Conservation (phyloP, 2,888 invertebrate species). For the Salpingus planirostris region DNA sequence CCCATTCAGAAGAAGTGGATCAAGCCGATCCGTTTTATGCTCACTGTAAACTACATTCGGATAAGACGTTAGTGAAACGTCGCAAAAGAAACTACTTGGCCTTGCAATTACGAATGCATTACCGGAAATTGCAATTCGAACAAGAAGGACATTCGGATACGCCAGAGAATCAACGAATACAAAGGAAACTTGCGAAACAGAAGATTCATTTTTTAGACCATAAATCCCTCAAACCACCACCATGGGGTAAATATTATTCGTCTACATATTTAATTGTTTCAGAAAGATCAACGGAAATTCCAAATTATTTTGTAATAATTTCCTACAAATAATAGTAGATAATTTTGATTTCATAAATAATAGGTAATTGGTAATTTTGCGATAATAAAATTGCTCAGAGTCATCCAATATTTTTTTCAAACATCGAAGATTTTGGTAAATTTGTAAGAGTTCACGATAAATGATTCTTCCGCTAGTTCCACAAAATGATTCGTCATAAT, state of each 20-base stretch:
- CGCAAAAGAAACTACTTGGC: constrained; percentile 80
- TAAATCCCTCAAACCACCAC: constrained; percentile 63
- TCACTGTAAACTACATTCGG: constrained; percentile 91
- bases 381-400: no score
- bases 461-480: no score
- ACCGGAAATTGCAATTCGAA: constrained; percentile 51
- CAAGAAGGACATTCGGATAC: constrained; percentile 54
- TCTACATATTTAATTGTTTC: no score
- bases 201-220: constrained; percentile 71
- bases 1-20: constrained; percentile 80
- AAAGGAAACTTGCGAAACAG: constrained; percentile 75
- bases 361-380: no score
- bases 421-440: no score
- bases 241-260: constrained; percentile 73
- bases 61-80: constrained; percentile 75
- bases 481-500: no score
- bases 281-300: no score
- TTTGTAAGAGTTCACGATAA: no score
- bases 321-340: no score
- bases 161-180: constrained; percentile 65
- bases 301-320: no score
- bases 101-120: constrained; percentile 70
- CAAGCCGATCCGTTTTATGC: constrained; percentile 97
- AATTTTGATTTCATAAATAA: no score
- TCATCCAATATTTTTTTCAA: no score